These are phyloP conservation scores for Carassius auratus DNA, from an alignment of 2,113 vertebrate genomes.

Conservation along the genomic window DNA sequence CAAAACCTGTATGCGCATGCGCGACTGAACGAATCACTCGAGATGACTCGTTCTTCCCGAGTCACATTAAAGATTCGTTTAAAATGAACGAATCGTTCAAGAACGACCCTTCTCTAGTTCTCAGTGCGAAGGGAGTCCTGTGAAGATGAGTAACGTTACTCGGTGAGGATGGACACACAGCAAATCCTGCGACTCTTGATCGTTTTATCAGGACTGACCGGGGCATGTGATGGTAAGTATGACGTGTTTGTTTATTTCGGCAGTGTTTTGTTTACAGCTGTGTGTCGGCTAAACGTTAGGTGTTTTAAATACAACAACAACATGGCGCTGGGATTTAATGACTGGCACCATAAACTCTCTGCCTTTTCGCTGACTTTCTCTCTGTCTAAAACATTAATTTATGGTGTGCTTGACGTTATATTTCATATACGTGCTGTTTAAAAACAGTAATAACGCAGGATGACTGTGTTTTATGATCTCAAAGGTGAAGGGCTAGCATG, in stretches of 20 bases:
- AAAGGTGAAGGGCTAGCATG: not conserved
- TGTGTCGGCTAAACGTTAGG: not conserved
- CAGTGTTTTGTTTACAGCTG: not conserved
- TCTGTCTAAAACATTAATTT: no score
- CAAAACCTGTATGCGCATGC: no score
- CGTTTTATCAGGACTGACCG: conserved; percentile 10
- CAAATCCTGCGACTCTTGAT: conserved; percentile 24
- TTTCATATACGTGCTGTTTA: no score
- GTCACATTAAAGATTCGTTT: no score
- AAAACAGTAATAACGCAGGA: no score
- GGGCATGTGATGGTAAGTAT: not conserved
- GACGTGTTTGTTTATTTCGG: not conserved
- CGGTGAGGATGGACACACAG: conserved; percentile 7
- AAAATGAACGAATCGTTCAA: no score
- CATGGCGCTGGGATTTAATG: not conserved
- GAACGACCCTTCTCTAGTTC: no score
- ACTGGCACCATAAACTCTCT: not conserved
- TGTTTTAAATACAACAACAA: not conserved
- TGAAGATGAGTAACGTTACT: not conserved
- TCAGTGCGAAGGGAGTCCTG: conserved; percentile 12
- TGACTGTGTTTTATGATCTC: not conserved
- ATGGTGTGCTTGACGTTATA: no score
- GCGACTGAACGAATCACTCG: no score
- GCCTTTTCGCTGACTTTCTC: not conserved
- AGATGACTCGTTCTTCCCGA: no score